These are phyloP conservation scores for Cerastoderma edule DNA, from an alignment of 2,888 invertebrate genomes.

Conservation along the genomic window DNA sequence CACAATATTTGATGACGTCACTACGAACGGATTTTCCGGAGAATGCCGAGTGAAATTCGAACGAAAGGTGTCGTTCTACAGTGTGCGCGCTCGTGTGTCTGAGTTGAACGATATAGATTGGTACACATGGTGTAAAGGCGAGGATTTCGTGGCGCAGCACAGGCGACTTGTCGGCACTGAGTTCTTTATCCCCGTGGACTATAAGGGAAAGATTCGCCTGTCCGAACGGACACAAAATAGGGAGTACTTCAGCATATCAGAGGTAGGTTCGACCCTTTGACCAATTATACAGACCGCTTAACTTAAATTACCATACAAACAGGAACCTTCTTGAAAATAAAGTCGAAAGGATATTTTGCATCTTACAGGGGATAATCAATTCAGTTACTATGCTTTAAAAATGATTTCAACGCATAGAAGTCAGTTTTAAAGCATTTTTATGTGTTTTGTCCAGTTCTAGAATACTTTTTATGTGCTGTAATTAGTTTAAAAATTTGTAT, in stretches of 20 bases:
- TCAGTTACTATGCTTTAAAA: too few species aligned
- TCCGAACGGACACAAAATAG: constrained; percentile 28
- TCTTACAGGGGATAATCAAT: too few species aligned
- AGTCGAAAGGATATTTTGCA: too few species aligned
- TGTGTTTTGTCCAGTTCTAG: too few species aligned
- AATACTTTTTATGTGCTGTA: too few species aligned
- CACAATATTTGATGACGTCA: neutral
- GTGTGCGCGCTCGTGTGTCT: constrained; percentile 44
- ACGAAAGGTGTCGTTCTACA: constrained; percentile 25
- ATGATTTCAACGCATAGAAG: too few species aligned
- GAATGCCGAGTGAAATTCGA: constrained; percentile 32
- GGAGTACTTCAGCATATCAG: constrained; percentile 40
- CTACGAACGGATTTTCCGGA: neutral
- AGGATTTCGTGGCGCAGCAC: constrained; percentile 34
- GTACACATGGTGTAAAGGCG: constrained; percentile 41
- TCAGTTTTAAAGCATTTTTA: too few species aligned
- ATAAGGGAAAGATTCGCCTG: constrained; percentile 37
- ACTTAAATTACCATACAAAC: neutral
- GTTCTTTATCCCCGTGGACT: constrained; percentile 45
- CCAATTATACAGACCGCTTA: neutral
- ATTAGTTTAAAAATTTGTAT: too few species aligned
- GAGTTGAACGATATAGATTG: constrained; percentile 44
- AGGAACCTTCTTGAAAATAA: too few species aligned
- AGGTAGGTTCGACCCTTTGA: constrained; percentile 38
- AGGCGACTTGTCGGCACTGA: constrained; percentile 34